phyloP scores from a whole-genome alignment of 2,113 vertebrate genomes.

The human region DNA sequence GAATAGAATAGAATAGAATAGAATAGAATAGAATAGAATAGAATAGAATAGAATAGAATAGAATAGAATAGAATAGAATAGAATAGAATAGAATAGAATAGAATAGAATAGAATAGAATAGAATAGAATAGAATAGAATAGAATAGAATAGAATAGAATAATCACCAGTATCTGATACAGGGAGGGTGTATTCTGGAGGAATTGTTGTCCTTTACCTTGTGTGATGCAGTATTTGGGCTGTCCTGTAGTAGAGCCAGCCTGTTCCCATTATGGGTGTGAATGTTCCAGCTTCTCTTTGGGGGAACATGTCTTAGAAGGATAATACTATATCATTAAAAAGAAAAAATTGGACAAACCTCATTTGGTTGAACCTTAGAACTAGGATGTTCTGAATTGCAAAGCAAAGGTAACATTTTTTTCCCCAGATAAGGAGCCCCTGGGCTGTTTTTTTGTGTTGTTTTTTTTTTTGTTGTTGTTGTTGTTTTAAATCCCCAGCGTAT shows the following conservation, averaged over 20 bases:
- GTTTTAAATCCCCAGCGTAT: neutral
- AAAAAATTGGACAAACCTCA: neutral
- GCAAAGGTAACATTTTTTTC: neutral
- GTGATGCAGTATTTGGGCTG: neutral
- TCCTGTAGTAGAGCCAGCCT: rapidly evolving
- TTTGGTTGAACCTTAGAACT: neutral
- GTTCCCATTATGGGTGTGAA: neutral
- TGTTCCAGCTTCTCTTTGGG: neutral
- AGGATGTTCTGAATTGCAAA: neutral
- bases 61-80: too few relatives aligned
- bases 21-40: too few relatives aligned
- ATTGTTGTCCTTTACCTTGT: neutral
- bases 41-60: too few relatives aligned
- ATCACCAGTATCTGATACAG: neutral
- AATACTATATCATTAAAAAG: neutral
- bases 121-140: too few relatives aligned
- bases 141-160: too few relatives aligned
- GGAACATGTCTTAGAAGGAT: neutral
- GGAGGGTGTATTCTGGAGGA: neutral
- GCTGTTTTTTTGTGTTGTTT: too few relatives aligned
- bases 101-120: too few relatives aligned
- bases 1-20: too few relatives aligned
- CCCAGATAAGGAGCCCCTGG: neutral
- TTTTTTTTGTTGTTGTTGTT: neutral
- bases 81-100: too few relatives aligned